Evolutionary conservation across 2,113 vertebrate species (phyloP), one percentile per base, ranked within the genome.

Genomic region (Danionella cerebrum): DNA sequence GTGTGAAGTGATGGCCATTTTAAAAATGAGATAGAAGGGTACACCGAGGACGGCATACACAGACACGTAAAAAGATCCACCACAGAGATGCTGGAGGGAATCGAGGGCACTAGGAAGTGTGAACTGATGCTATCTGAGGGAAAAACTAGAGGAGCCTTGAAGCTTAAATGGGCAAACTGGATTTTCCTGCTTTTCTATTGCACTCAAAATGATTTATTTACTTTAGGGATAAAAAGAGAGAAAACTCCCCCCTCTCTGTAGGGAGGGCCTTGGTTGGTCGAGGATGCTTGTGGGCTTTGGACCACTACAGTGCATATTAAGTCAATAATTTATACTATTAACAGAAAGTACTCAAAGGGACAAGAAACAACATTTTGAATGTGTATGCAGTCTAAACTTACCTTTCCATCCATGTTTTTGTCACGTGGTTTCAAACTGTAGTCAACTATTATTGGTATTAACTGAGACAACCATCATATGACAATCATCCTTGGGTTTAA

Each of bases 1-100:
- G 67, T 69, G 67, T 29, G 22, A 59, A 50, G 41, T 64, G 60
- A 64, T 64, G 44, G 8, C 29, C 42, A 50, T 44, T 59, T 47
- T 16, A 48, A 58, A 25, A 19, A 38, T 10, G 42, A 48, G 66
- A 39, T 14, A 38, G 16, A 50, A 60, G 54, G 57, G 24, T 35
- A 6, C 58, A 21, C 21, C 35, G 47, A 50, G 44, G 53, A 50
- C 29, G 25, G 18, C 6, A 16, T 12, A 14, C 19, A 29, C 41
- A 38, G 2, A 74, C 63, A 52, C 8, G 60, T 18, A 53, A 38
- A 5, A 13, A 14, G 25, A 19, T 24, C 16, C 13, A 38, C 52
- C 55, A 50, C 45, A 48, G 24, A 39, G 31, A 63, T 24, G 19
- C 16, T 35, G 42, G 59, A 11, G 19, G 13, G 12, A 36, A 64